A percentile compares a stretch with the other conserved stretches of the same genome.
Evolutionary conservation across 2,888 invertebrate species (phyloP).

Genomic region (Cremastinae sp.): DNA sequence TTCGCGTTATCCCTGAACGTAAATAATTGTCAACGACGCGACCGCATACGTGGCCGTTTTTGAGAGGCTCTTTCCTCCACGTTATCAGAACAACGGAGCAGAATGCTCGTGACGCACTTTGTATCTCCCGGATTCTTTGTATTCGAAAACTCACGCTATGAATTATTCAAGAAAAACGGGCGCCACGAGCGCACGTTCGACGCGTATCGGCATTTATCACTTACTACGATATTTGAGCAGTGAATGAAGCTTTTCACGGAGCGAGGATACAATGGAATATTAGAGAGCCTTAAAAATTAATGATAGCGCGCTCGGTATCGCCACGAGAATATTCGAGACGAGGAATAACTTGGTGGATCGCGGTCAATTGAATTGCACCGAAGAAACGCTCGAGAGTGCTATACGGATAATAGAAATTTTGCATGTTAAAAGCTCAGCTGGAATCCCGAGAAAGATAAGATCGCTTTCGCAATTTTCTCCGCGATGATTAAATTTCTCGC

Average conservation of each 20-base stretch:
- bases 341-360: no score
- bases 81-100: constrained; percentile 29
- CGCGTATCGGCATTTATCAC: no score
- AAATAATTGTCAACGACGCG: neutral
- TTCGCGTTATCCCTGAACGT: no score
- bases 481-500: constrained; percentile 18
- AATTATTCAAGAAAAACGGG: neutral
- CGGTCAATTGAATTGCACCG: no score
- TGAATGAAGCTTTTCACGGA: no score
- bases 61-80: constrained; percentile 19
- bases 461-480: neutral
- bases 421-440: neutral
- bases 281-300: no score
- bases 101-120: constrained; percentile 10
- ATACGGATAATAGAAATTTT: neutral
- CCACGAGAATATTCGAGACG: no score
- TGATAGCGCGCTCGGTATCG: no score
- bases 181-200: neutral
- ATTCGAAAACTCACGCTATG: neutral
- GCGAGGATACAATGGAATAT: no score
- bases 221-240: no score
- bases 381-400: no score
- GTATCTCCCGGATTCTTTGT: neutral
- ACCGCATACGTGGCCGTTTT: constrained; percentile 37
- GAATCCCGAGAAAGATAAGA: constrained; percentile 1